These are phyloP conservation scores for Kryptolebias ocellatus DNA, from an alignment of 2,797 vertebrate genomes.

Conservation along the genomic window DNA sequence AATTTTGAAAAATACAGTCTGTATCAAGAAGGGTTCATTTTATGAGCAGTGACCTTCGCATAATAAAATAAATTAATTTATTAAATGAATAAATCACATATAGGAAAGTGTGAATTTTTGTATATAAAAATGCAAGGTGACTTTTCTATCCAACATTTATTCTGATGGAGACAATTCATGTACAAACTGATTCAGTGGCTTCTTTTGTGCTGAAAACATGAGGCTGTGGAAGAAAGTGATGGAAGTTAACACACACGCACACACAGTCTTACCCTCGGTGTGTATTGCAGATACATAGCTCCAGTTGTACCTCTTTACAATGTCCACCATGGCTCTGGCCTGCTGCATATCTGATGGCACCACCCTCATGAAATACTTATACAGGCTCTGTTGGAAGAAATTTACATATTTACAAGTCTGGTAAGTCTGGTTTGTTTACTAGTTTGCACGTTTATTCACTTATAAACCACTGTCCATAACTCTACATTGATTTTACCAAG, in stretches of 20 bases:
- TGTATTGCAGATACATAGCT: conserved; percentile 98
- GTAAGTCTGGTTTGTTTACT: background rate
- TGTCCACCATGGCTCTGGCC: conserved; percentile 98
- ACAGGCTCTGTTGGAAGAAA: conserved; percentile 81
- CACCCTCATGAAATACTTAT: conserved; percentile 98
- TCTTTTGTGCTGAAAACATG: too few relatives aligned
- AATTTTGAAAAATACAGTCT: too few relatives aligned
- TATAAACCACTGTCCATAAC: background rate
- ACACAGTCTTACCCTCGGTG: conserved; percentile 91
- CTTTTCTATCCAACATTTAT: too few relatives aligned
- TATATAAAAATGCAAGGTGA: too few relatives aligned
- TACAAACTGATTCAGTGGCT: too few relatives aligned
- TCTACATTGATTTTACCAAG: too few relatives aligned
- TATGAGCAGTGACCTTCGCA: too few relatives aligned
- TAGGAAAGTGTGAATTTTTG: too few relatives aligned
- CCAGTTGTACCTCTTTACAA: conserved; percentile 98
- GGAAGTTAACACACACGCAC: background rate
- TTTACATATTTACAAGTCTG: conserved; percentile 28
- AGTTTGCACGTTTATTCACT: conserved; percentile 12
- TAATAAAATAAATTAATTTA: too few relatives aligned
- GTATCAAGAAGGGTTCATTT: too few relatives aligned
- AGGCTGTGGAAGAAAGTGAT: background rate
- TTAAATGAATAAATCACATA: too few relatives aligned
- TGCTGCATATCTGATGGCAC: conserved; percentile 98
- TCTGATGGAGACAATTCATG: too few relatives aligned